Evolutionary conservation across 2,113 vertebrate species (phyloP).

Genomic region (Phalacrocorax pelagicus): DNA sequence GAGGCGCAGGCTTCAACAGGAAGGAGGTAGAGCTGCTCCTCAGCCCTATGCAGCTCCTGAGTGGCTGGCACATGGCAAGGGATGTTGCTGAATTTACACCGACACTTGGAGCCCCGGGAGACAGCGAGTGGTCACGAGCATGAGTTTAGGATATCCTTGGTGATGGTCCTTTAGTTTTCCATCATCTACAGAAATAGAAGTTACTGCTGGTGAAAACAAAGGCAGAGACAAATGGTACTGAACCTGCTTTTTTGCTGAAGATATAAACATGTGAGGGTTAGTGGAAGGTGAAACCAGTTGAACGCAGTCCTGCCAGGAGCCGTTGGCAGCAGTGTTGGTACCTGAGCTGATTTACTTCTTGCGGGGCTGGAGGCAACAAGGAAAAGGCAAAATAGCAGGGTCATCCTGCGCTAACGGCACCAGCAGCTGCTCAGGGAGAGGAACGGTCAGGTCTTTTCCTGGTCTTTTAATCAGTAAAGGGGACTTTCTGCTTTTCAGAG

Average conservation of each 20-base stretch:
- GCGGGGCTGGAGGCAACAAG: neutral
- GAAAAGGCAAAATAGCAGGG: neutral
- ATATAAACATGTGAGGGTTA: neutral
- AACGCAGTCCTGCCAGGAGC: neutral
- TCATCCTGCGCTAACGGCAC: fast-evolving
- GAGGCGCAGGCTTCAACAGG: neutral
- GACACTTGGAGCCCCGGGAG: neutral
- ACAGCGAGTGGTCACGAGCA: fast-evolving
- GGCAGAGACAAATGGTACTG: neutral
- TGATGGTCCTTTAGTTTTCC: neutral
- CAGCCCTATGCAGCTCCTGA: neutral
- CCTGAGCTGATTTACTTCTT: neutral
- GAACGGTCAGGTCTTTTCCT: neutral
- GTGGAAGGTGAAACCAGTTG: neutral
- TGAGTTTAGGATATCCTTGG: neutral
- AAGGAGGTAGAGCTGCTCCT: neutral
- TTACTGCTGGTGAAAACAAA: neutral
- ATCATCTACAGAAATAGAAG: neutral
- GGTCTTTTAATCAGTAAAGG: neutral
- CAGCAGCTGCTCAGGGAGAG: neutral
- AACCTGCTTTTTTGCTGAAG: neutral
- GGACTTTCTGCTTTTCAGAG: neutral
- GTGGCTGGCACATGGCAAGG: fast-evolving
- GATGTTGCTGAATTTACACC: neutral
- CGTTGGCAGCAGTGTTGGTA: neutral